These are phyloP conservation scores for Scleropages formosus DNA, from an alignment of 2,797 vertebrate genomes.

Conservation along the genomic window DNA sequence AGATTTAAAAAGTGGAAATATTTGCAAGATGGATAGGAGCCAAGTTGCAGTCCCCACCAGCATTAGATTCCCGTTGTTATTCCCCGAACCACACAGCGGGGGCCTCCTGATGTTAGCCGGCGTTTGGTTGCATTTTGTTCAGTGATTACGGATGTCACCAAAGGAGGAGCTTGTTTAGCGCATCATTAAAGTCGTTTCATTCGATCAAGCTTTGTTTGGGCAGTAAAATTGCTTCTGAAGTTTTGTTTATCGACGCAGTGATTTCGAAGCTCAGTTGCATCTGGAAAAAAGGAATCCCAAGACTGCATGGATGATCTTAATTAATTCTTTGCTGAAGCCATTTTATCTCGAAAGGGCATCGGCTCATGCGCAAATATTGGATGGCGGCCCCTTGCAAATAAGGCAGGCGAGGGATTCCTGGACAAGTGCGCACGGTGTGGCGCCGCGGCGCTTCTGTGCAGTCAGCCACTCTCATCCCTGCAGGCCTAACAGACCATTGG, in stretches of 20 bases:
- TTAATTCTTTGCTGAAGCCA: slow-evolving; percentile 12
- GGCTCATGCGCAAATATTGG: background rate
- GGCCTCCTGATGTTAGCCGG: background rate
- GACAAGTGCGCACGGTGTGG: background rate
- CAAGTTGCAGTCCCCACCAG: background rate
- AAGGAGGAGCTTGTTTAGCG: slow-evolving; percentile 6
- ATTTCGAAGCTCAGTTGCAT: background rate
- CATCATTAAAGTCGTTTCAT: background rate
- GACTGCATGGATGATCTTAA: background rate
- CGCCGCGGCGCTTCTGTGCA: background rate
- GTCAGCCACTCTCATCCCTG: background rate
- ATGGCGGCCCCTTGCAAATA: background rate
- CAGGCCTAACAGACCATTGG: slow-evolving; percentile 40
- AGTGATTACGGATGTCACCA: slow-evolving; percentile 18
- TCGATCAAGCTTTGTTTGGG: slow-evolving; percentile 4
- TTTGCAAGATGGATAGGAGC: background rate
- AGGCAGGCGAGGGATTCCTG: background rate
- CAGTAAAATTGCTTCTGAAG: slow-evolving; percentile 7
- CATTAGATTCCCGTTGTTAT: background rate
- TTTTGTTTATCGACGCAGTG: background rate
- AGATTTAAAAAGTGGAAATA: background rate
- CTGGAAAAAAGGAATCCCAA: background rate
- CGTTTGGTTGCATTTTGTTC: slow-evolving; percentile 17
- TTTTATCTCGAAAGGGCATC: background rate
- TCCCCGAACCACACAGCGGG: background rate